A percentile compares a stretch with the other conserved stretches of the same genome.
These are phyloP conservation scores for Penelope pileata DNA, from an alignment of 2,113 vertebrate species.

Conservation along the genomic window DNA sequence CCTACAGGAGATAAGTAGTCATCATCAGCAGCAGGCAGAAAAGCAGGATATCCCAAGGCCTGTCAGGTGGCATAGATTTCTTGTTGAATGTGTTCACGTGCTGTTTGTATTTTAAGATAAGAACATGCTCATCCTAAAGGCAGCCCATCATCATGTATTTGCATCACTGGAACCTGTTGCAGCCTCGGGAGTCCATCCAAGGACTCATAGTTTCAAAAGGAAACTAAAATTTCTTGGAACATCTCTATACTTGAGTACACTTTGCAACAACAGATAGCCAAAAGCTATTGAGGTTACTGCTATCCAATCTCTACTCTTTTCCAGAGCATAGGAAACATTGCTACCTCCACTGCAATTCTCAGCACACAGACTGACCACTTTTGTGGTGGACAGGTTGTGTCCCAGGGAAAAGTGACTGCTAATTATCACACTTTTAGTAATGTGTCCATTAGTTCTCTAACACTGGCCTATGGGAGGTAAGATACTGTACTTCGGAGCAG, in stretches of 20 bases:
- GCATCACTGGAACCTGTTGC: not conserved
- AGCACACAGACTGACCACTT: not conserved
- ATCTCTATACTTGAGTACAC: not conserved
- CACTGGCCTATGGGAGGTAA: not conserved
- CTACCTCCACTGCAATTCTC: not conserved
- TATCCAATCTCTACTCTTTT: not conserved
- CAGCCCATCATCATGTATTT: not conserved
- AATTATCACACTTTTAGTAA: not conserved
- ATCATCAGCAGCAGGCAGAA: conserved; percentile 15
- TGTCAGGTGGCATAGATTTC: not conserved
- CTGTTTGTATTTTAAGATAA: not conserved
- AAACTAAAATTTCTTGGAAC: not conserved
- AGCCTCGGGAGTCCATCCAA: not conserved
- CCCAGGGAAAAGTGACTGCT: not conserved
- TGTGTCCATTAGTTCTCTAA: not conserved
- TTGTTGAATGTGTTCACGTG: not conserved
- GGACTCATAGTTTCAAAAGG: not conserved
- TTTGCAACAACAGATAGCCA: not conserved
- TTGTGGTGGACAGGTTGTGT: not conserved
- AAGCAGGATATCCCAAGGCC: not conserved
- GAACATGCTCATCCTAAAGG: not conserved
- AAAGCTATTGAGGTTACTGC: not conserved
- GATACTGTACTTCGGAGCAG: not conserved
- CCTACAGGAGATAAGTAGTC: not conserved
- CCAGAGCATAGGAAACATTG: not conserved